Base-by-base conservation (phyloP, 1,140 invertebrate genomes). In the Drosophila simulans region DNA sequence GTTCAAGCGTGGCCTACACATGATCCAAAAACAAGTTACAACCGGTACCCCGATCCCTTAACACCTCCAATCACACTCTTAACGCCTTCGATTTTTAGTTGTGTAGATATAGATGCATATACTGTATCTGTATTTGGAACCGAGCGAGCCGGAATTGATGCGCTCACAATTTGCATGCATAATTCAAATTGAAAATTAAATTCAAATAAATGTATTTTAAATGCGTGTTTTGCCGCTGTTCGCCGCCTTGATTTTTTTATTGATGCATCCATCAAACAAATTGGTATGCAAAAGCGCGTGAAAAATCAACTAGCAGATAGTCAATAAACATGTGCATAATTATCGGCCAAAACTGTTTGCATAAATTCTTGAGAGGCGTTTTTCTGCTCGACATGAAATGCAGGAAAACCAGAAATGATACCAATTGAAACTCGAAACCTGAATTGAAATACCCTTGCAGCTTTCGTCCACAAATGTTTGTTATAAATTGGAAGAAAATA, bases 271-370 rank as follows among this genome's bases (percentile, higher is more conserved):
- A 59, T 70, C 46, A 59, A 71, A 76, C 78, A 86, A 86, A 88
- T 88, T 86, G 83, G 78, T 82, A 88, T 86, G 78, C 83, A 86
- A 72, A 88, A 79, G 75, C 79, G 82, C 83, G 83, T 88, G 83
- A 86, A 86, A 70, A 86, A 86, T 79, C 79, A 72, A 82, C 82
- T 72, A 78, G 59, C 60, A 78, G 75, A 80, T 57, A 62, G 66
- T 58, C 55, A 84, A 70, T 64, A 80, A 77, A 64, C 51, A 86
- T 82, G 79, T 79, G 82, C 83, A 88, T 86, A 88, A 86, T 86
- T 86, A 82, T 71, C 57, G 56, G 48, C 45, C n/a, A 70, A 77
- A 82, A 85, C 73, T 53, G 77, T 84, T 85, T 75, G 83, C 82
- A 68, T 80, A 65, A 58, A 70, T 57, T 63, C 56, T 31, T 69